A percentile compares a stretch with the other conserved stretches of the same genome.
Evolutionary conservation across 2,797 vertebrate species (phyloP).

Genomic region (Eupleurogrammus muticus): DNA sequence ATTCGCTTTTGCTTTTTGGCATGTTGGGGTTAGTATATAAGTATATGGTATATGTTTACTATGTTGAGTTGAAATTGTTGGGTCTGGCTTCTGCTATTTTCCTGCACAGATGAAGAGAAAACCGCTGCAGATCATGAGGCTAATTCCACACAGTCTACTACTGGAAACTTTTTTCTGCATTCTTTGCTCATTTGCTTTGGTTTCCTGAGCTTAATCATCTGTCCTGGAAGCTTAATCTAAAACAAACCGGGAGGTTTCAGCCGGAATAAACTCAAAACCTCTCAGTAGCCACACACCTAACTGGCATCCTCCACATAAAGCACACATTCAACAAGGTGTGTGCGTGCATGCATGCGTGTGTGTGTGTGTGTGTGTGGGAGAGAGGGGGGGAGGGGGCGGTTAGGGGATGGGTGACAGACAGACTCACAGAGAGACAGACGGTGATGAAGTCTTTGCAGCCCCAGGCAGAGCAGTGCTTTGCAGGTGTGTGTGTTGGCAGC

Average conservation of each 20-base stretch:
- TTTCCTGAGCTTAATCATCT: conserved; percentile 58
- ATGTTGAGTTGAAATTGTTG: conserved; percentile 17
- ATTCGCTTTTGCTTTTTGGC: conserved; percentile 54
- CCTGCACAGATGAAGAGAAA: conserved; percentile 3
- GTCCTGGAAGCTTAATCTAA: conserved; percentile 54
- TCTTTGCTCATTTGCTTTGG: conserved; percentile 54
- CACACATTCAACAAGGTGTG: conserved; percentile 64
- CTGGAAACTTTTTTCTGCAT: conserved; percentile 36
- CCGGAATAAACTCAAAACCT: conserved; percentile 63
- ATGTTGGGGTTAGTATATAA: conserved; percentile 25
- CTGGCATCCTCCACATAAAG: conserved; percentile 67
- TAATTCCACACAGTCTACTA: conserved; percentile 43
- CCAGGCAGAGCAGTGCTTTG: conserved; percentile 71
- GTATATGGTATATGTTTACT: conserved; percentile 20
- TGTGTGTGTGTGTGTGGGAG: no score
- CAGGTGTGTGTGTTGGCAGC: conserved; percentile 85
- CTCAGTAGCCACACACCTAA: conserved; percentile 61
- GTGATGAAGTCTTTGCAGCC: conserved; percentile 75
- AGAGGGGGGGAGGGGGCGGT: conserved; percentile 4
- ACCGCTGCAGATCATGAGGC: conserved; percentile 28
- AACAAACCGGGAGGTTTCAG: conserved; percentile 49
- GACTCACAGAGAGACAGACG: conserved; percentile 45
- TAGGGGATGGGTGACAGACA: conserved; percentile 50
- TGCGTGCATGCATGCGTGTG: no score
- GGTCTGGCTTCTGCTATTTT: conserved; percentile 35